Evolutionary conservation across 2,797 vertebrate species (phyloP).

Genomic region (Yasuhikotakia modesta): DNA sequence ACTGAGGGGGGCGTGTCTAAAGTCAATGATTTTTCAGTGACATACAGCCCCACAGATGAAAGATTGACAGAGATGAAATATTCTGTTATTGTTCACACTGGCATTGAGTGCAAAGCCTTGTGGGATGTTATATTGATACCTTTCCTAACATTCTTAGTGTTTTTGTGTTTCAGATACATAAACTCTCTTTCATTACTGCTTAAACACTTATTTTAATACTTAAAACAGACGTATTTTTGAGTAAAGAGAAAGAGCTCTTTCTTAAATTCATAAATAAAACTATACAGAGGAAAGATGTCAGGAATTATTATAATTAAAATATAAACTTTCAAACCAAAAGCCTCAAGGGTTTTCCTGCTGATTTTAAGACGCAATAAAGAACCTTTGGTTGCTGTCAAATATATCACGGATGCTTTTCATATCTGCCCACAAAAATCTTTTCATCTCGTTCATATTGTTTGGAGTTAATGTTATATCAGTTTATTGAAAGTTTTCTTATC

Average conservation of each 20-base stretch:
- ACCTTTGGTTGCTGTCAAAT: background rate
- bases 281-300: background rate
- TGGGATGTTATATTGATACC: background rate
- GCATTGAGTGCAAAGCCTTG: background rate
- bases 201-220: background rate
- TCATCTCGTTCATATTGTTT: conserved; percentile 8
- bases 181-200: background rate
- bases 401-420: conserved; percentile 62
- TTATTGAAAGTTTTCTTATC: conserved; percentile 64
- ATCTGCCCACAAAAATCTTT: conserved; percentile 15
- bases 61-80: too few relatives aligned
- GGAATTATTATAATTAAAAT: background rate
- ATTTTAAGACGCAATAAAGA: background rate
- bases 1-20: background rate
- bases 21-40: too few relatives aligned
- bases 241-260: background rate
- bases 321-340: background rate
- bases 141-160: background rate
- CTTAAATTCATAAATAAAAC: background rate
- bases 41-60: too few relatives aligned
- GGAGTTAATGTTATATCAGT: conserved; percentile 67
- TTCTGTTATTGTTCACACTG: background rate
- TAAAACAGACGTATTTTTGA: background rate
- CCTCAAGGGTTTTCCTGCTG: background rate
- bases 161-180: background rate